Percentiles rank a stretch among this genome's conserved stretches.
phyloP scores from a whole-genome alignment of 2,888 invertebrate species.

The Pollenia amentaria region DNA sequence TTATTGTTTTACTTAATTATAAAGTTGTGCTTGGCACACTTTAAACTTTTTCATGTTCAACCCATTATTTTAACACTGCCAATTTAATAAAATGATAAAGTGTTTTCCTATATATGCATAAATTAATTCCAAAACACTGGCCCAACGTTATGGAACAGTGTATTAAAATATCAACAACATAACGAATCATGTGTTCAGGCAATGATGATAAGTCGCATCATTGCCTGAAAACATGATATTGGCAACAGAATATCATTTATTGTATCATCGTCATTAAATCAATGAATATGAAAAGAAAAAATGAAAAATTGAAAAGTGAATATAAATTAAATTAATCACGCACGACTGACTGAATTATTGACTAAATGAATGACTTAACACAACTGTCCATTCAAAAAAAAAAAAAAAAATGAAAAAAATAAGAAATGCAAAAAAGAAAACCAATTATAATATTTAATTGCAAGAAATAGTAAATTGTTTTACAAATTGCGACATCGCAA shows the following conservation, averaged over 20 bases:
- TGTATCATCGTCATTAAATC: slow-evolving; percentile 24
- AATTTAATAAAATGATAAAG: slow-evolving; percentile 2
- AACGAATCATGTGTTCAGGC: too few species aligned
- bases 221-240: slow-evolving; percentile 15
- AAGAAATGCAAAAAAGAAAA: neutral
- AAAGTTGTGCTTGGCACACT: neutral
- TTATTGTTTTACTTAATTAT: too few species aligned
- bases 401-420: neutral
- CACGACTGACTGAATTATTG: slow-evolving; percentile 49
- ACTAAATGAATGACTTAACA: slow-evolving; percentile 50
- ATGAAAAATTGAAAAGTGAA: slow-evolving; percentile 69
- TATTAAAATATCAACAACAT: slow-evolving; percentile 39
- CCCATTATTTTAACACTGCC: neutral
- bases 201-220: too few species aligned
- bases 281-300: slow-evolving; percentile 42
- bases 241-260: slow-evolving; percentile 11
- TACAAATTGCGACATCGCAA: too few species aligned
- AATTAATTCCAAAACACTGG: slow-evolving; percentile 32
- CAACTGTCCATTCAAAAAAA: neutral
- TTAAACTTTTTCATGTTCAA: neutral
- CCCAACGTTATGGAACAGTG: slow-evolving; percentile 7
- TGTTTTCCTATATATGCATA: neutral
- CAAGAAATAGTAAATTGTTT: neutral
- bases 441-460: neutral
- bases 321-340: slow-evolving; percentile 71